Evolutionary conservation across 1,140 invertebrate genomes (phyloP).

Genomic region (Procambarus clarkii): DNA sequence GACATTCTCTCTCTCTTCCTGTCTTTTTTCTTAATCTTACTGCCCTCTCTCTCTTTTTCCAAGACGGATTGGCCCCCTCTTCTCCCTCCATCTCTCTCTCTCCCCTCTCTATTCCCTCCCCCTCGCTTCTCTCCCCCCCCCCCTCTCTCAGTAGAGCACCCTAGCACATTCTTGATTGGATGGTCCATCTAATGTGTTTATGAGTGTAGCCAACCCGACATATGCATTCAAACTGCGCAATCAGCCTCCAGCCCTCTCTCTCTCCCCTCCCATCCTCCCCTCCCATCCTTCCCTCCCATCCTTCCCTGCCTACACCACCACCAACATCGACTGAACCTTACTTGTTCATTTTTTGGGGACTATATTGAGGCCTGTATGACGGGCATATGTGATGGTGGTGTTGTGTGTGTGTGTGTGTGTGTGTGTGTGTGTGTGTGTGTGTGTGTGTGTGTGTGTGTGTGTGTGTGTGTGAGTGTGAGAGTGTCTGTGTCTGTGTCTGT

Average conservation of each 20-base stretch:
- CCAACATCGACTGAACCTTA: neutral
- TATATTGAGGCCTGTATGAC: neutral
- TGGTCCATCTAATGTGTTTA: conserved; percentile 66
- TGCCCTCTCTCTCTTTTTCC: too few species aligned
- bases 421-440: conserved; percentile 37
- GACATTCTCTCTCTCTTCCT: neutral
- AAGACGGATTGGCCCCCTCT: too few species aligned
- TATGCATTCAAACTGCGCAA: conserved; percentile 64
- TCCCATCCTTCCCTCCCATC: neutral
- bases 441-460: conserved; percentile 32
- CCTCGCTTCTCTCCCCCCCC: neutral
- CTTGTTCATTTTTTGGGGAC: conserved; percentile 29
- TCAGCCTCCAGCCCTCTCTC: conserved; percentile 45
- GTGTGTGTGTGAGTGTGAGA: conserved; percentile 32
- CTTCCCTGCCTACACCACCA: neutral
- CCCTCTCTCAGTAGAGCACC: conserved; percentile 13
- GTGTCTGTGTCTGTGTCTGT: conserved; percentile 33
- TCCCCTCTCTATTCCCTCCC: too few species aligned
- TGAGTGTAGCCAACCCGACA: conserved; percentile 43
- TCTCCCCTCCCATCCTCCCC: neutral
- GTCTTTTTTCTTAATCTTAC: too few species aligned
- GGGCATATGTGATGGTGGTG: conserved; percentile 28
- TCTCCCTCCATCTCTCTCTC: neutral
- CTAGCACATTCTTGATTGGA: conserved; percentile 67
- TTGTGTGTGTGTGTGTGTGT: conserved; percentile 39